Base-by-base conservation (phyloP, 1,140 invertebrate genomes). In the Ips typographus region DNA sequence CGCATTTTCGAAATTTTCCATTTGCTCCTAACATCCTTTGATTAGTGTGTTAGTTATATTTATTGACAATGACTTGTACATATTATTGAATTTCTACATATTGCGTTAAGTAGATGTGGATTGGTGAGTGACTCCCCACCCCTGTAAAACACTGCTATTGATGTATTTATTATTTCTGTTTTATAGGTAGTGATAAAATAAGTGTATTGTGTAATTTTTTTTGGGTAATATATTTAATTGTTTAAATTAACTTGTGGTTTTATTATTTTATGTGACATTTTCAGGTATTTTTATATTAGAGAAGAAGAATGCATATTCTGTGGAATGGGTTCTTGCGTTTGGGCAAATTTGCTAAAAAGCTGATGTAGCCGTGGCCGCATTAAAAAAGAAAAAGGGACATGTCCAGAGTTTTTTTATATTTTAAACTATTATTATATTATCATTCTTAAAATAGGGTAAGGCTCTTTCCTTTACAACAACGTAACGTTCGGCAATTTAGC, bases 91-190 rank as follows among this genome's bases (percentile, higher is more conserved):
- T 22, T 22, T 59, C 7, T 43, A 43, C 1, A 42, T 53, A 61
- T 47, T 53, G 44, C 40, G 49, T 37, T 68, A 58, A 62, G 22
- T 68, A 42, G 37, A 49, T 70, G 64, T 66, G 61, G 58, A 60
- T 66, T 65, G 62, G 64, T 57, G 39, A 57, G 62, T 71, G 69
- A 66, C 69, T 66, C 59, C 43, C 51, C 57, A 63, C 69, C 69
- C 69, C 69, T 71, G 69, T 71, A 60, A 65, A 43, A 65, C 63
- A 58, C 51, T 71, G 69, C 69, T 71, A 71, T 71, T 71, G 64
- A 71, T 71, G 69, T 71, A 71, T 71, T 65, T 71, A 71, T 70
- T 68, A 64, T 65, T 71, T 71, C 63, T 71, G 69, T 71, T 71
- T 40, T 47, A 60, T 52, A 65, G 56, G 69, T 71, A 71, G 69